Base-by-base conservation (phyloP, 2,888 invertebrate species). In the Drosophila aldrichi region DNA sequence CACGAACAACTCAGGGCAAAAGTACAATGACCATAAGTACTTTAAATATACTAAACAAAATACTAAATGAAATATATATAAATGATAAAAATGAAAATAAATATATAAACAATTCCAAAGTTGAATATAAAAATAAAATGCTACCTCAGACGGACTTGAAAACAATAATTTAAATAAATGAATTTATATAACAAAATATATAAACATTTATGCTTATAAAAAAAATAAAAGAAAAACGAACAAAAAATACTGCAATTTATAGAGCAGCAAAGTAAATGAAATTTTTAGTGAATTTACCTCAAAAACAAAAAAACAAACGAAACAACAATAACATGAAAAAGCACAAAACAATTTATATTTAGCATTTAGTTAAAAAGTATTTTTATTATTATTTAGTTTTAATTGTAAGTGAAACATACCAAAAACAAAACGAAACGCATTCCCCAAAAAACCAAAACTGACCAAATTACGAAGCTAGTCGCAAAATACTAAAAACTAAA, bases 11-110 rank as follows among this genome's bases (percentile, higher is more conserved):
- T 92, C 92, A 92, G 92, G 92, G 92, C 92, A 91, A 92, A 92
- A 92, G 92, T 92, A 92, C 92, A 92, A 92, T 90, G 91, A 91
- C 82, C 89, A 83, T 90, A 83, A 74, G 90, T 88, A 88, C 89
- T 88, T 88, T 79, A 77, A 77, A 81, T 81, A 72, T 59, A 79
- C 57, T 61, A 69, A 78, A 61, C 49, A 81, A 71, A 76, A 65
- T 46, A 66, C 66, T 55, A 86, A 77, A 69, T 60, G 72, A 73
- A 54, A 65, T 46, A 63, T 67, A 63, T 57, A 57, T 52, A 52
- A 61, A 61, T 58, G 43, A 60, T 59, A 58, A 41, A 16, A 16
- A 20, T 32, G 32, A 43, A 52, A 20, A 58, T 49, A 57, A 61
- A 64, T 48, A 48, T 59, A 60, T 67, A 64, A 63, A 62, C 20